Percentiles rank a stretch among this genome's conserved stretches.
Conservation (phyloP, 2,113 vertebrate species). For the Bubalus kerabau region DNA sequence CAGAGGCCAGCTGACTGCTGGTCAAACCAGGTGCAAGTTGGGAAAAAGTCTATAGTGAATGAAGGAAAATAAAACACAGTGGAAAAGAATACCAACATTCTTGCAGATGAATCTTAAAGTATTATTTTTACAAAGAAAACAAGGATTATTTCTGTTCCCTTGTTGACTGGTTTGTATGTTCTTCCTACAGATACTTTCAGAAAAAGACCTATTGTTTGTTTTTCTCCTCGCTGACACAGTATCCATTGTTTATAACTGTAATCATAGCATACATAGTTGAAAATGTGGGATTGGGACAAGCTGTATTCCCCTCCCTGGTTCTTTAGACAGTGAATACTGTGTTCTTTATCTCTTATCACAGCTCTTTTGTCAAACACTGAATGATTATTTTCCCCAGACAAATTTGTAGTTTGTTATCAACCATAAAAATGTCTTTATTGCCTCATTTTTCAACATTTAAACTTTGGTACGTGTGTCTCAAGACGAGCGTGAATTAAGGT, state of each 20-base stretch:
- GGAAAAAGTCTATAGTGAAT: conserved; percentile 60
- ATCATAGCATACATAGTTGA: conserved; percentile 77
- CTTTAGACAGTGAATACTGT: conserved; percentile 38
- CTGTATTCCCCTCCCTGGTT: conserved; percentile 65
- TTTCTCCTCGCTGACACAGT: conserved; percentile 69
- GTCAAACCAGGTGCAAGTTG: conserved; percentile 72
- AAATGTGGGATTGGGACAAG: conserved; percentile 73
- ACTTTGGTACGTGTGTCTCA: background rate
- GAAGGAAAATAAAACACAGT: conserved; percentile 40
- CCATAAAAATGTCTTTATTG: conserved; percentile 53
- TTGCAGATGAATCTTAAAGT: conserved; percentile 64
- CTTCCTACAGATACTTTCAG: conserved; percentile 82
- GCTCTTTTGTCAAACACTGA: conserved; percentile 64
- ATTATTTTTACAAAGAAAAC: conserved; percentile 70
- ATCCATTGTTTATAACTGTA: conserved; percentile 73
- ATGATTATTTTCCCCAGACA: conserved; percentile 49
- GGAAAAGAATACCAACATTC: conserved; percentile 69
- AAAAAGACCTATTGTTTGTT: conserved; percentile 79
- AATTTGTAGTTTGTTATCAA: conserved; percentile 63
- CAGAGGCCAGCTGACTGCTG: conserved; percentile 71
- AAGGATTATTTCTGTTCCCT: conserved; percentile 73
- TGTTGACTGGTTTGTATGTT: conserved; percentile 78
- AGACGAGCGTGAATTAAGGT: background rate
- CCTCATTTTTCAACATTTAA: conserved; percentile 39
- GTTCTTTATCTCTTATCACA: conserved; percentile 65